Base-by-base conservation (phyloP, 2,113 vertebrate genomes). In the Bufo gargarizans region DNA sequence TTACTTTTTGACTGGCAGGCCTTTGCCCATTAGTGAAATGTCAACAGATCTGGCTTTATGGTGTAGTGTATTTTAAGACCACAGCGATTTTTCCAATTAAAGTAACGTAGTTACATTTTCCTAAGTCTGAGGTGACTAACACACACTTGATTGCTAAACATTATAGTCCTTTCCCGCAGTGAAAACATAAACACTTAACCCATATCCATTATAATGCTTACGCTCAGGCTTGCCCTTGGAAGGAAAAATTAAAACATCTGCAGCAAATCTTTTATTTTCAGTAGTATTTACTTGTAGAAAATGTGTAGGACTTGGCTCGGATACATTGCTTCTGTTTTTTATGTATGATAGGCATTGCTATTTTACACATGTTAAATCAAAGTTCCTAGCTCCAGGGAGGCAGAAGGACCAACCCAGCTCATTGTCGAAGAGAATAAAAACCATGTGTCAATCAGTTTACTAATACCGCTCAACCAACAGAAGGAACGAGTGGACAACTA, bases 181-280 rank as follows among this genome's bases (percentile, higher is more conserved):
- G 14, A 86, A 86, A 76, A 63, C 19, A 77, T 86, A 86, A 86
- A 86, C 74, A 86, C 45, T 50, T 78, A 61, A 49, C 58, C 72
- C 74, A 16, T 77, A 63, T 77, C 58, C 45, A 86, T 78, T 86
- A 63, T 63, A 3, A 77, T 50, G n/a, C 58, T 22, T 50, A 77
- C 16, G 14, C 43, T 77, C 14, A 50, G 45, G 43, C 13, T 61
- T 59, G 43, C 16, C 72, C 55, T 61, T 86, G 84, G 47, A 86
- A 59, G 16, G 4, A 20, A 78, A 85, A 85, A 85, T 2, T 14
- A 77, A 50, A 86, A 86, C 84, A 86, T 77, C 69, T 86, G 84
- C 22, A 45, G 6, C 63, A 22, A 61, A 49, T 77, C 49, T 58
- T 71, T 77, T 63, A 77, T 47, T 59, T 61, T 86, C 43, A 65